Conservation (phyloP, 2,113 vertebrate species). For the Ceratotherium simum region DNA sequence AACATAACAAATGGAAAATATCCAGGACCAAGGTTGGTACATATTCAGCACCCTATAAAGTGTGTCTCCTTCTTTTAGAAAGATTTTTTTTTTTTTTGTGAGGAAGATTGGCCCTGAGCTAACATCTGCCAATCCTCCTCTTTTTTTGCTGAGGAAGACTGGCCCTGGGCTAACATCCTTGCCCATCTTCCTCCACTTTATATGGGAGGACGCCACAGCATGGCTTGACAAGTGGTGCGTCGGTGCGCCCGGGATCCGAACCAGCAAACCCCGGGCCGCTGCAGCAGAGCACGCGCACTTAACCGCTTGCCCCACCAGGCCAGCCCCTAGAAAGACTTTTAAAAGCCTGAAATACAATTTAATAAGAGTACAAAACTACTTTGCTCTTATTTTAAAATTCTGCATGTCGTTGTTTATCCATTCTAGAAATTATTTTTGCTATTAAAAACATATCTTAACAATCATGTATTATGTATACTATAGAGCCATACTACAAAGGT, state of each 20-base stretch:
- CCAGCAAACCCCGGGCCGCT: no score
- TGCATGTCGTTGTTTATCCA: neutral
- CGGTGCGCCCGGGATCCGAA: no score
- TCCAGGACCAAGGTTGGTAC: neutral
- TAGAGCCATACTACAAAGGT: slow-evolving; percentile 58
- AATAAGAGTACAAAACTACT: neutral
- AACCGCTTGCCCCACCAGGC: no score
- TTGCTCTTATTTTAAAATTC: slow-evolving; percentile 21
- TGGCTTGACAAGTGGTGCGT: no score
- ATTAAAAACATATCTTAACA: slow-evolving; percentile 48
- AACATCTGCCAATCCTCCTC: no score
- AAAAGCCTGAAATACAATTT: neutral
- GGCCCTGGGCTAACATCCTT: no score
- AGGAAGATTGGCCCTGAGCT: no score
- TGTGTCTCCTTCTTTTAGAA: neutral
- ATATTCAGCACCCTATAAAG: neutral
- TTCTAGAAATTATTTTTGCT: slow-evolving; percentile 20
- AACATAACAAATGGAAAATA: neutral
- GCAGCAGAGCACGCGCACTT: no score
- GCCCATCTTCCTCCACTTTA: no score
- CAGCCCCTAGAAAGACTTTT: neutral
- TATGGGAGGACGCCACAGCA: no score
- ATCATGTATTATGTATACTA: slow-evolving; percentile 32
- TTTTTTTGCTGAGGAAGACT: no score
- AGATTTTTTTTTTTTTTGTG: neutral